Evolutionary conservation across 2,888 invertebrate species (phyloP), one percentile per base, ranked within the genome.

Genomic region (Notodonta dromedarius): DNA sequence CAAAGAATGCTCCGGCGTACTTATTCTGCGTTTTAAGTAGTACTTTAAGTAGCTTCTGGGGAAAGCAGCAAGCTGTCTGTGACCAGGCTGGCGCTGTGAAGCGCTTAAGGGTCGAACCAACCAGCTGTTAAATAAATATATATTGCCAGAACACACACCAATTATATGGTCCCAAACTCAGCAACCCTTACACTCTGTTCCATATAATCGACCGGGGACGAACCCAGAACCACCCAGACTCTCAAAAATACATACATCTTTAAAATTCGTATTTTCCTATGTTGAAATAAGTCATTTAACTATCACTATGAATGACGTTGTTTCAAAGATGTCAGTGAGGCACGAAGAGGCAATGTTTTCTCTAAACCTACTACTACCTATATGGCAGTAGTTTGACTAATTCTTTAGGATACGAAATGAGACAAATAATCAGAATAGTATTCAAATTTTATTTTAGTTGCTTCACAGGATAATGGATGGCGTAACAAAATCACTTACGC

Each of bases 31-130:
- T 62, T 70, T 56, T 60, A 65, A 35, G 73, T 55, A 11, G 62
- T 57, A 52, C 40, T 40, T 59, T 60, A 61, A 73, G 66, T 54
- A 35, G 32, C 51, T 61, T 57, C 66, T 50, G 42, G 68, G 65
- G 65, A 66, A 24, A 59, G 16, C 14, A 3, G 44, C 35, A 46
- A 32, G 14, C 54, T 52, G 63, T 62, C 58, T 55, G 16, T 59
- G 65, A 53, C 53, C 32, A 32, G 14, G 4, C 35, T 35, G 35
- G n/a, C 5, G 9, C 8, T 13, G 6, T 35, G 4, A n/a, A 9
- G n/a, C 7, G 0, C 53, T 35, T 0, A 0, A 53, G 13, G 12
- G 7, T 12, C 13, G 12, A 51, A 51, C 35, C 0, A 35, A 14
- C 11, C 16, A 50, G 16, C 50, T 16, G 1, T 50, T 16, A 4